These are phyloP conservation scores for Salvelinus fontinalis DNA, from an alignment of 2,113 vertebrate genomes.

Conservation along the genomic window DNA sequence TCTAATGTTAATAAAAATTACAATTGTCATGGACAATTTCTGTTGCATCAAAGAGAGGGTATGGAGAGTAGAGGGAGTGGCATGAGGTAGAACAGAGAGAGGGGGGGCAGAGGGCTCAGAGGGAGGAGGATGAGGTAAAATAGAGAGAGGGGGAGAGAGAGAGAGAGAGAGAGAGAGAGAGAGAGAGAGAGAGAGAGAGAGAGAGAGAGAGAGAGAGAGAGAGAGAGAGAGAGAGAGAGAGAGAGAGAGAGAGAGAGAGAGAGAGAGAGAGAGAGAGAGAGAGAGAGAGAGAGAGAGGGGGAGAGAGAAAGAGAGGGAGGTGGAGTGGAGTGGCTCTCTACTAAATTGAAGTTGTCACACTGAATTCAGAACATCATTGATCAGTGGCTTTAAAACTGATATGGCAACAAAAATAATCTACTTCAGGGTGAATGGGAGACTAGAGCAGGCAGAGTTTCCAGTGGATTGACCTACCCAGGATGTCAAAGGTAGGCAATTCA, in stretches of 20 bases:
- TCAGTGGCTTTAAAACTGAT: slow-evolving; percentile 22
- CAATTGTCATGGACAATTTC: no score
- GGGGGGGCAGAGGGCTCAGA: background rate
- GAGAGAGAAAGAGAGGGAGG: no score
- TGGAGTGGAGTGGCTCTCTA: slow-evolving; percentile 34
- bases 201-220: slow-evolving; percentile 18
- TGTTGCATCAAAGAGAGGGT: background rate
- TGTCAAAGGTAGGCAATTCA: slow-evolving; percentile 70
- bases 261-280: slow-evolving; percentile 16
- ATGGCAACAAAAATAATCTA: slow-evolving; percentile 74
- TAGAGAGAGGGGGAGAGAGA: background rate
- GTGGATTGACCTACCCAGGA: slow-evolving; percentile 71
- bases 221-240: slow-evolving; percentile 14
- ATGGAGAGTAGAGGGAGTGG: background rate
- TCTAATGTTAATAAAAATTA: no score
- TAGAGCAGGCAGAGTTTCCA: slow-evolving; percentile 74
- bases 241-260: slow-evolving; percentile 16
- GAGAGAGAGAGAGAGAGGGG: slow-evolving; percentile 29
- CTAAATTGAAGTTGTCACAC: slow-evolving; percentile 38
- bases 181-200: slow-evolving; percentile 28
- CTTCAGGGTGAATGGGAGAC: slow-evolving; percentile 75
- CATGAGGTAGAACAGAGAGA: background rate
- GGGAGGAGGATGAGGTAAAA: slow-evolving; percentile 3
- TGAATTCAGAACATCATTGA: slow-evolving; percentile 29
- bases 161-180: slow-evolving; percentile 15